A percentile compares a stretch with the other conserved stretches of the same genome.
These are phyloP conservation scores for Acipenser oxyrinchus DNA, from an alignment of 2,797 vertebrate genomes.

Conservation along the genomic window DNA sequence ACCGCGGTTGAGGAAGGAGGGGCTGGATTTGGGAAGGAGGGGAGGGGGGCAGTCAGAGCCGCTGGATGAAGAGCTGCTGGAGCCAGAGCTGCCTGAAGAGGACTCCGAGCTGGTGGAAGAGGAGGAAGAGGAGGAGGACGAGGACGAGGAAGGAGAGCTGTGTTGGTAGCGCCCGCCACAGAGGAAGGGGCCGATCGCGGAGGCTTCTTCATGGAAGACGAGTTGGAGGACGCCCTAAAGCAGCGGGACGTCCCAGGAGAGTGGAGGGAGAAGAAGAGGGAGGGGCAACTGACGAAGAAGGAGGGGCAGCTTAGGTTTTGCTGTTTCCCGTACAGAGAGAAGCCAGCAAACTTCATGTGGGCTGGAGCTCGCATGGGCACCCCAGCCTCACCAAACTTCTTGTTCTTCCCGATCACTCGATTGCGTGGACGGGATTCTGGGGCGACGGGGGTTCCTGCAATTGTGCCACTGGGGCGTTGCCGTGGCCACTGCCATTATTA, in stretches of 20 bases:
- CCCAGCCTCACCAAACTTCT: conserved; percentile 77
- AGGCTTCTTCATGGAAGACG: not conserved
- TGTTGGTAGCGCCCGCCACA: conserved; percentile 37
- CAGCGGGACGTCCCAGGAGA: not conserved
- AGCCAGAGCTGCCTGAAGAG: not conserved
- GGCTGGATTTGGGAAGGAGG: conserved; percentile 20
- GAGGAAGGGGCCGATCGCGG: conserved; percentile 24
- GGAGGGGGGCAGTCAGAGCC: conserved; percentile 38
- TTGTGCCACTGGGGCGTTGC: conserved; percentile 21
- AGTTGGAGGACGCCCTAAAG: not conserved
- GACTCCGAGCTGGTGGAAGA: conserved; percentile 44
- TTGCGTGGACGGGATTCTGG: conserved; percentile 90
- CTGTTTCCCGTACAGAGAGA: conserved; percentile 78
- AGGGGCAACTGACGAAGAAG: conserved; percentile 31
- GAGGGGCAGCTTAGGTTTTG: conserved; percentile 49
- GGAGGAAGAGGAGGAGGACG: conserved; percentile 27
- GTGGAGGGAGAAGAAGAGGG: not conserved
- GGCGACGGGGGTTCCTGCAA: conserved; percentile 45
- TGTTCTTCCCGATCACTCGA: conserved; percentile 89
- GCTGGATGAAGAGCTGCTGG: conserved; percentile 24
- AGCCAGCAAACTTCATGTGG: conserved; percentile 82
- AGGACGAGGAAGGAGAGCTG: not conserved
- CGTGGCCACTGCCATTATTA: conserved; percentile 26
- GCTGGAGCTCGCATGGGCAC: conserved; percentile 89
- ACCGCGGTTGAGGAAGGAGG: conserved; percentile 20